Evolutionary conservation across 2,888 invertebrate genomes (phyloP).

Genomic region (Epinotia bilunana): DNA sequence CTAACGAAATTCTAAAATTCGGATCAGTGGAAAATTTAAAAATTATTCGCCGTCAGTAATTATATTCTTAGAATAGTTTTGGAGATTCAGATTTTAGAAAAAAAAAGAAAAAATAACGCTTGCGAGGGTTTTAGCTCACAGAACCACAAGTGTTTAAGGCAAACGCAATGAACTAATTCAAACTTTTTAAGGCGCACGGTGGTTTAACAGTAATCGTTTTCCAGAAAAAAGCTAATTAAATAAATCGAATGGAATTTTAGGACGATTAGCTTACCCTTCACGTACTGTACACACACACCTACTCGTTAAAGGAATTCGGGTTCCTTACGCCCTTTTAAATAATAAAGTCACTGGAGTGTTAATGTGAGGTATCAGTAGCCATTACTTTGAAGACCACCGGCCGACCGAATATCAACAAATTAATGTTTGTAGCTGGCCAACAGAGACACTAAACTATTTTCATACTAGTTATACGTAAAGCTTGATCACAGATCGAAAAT

Average conservation of each 20-base stretch:
- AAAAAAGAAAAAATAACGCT: too few species aligned
- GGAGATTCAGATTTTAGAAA: too few species aligned
- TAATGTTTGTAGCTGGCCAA: not conserved
- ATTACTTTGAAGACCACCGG: constrained; percentile 34
- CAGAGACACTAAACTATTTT: not conserved
- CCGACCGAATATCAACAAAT: constrained; percentile 16
- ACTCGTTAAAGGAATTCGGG: too few species aligned
- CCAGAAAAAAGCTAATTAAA: constrained; percentile 38
- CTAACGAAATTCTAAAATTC: too few species aligned
- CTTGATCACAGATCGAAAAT: not conserved
- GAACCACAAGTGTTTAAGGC: not conserved
- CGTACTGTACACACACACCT: too few species aligned
- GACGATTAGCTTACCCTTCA: not conserved
- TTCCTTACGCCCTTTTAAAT: not conserved
- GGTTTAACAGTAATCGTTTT: constrained; percentile 25
- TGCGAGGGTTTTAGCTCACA: too few species aligned
- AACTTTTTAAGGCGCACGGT: constrained; percentile 27
- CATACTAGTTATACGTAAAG: not conserved
- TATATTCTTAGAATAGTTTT: too few species aligned
- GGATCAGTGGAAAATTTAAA: too few species aligned
- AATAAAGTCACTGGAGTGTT: constrained; percentile 16
- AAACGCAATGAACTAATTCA: constrained; percentile 23
- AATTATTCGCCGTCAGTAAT: too few species aligned
- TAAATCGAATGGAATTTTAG: constrained; percentile 31
- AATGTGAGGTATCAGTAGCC: constrained; percentile 24